These are phyloP conservation scores for Pangasianodon hypophthalmus DNA, from an alignment of 2,113 vertebrate species.

Conservation along the genomic window DNA sequence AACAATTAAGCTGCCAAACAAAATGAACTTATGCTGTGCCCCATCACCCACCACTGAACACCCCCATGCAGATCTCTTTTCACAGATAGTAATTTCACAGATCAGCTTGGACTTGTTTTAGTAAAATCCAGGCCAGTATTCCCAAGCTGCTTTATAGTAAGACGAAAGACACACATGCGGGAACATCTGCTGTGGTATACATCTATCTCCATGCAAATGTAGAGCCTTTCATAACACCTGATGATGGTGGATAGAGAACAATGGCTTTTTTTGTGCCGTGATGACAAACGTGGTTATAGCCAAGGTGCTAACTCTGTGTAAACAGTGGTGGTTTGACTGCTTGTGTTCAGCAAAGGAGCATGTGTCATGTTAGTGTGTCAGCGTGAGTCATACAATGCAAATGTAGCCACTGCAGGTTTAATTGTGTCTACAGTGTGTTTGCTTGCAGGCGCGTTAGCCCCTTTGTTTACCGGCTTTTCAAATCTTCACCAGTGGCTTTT, in stretches of 20 bases:
- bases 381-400: constrained; percentile 5
- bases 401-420: constrained; percentile 36
- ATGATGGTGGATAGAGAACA: constrained; percentile 5
- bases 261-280: background rate
- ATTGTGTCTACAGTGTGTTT: constrained; percentile 53
- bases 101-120: background rate
- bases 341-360: constrained; percentile 11
- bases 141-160: background rate
- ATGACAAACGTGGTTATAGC: constrained; percentile 32
- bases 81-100: background rate
- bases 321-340: constrained; percentile 33
- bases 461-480: constrained; percentile 56
- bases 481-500: constrained; percentile 41
- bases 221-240: background rate
- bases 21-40: background rate
- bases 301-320: constrained; percentile 22
- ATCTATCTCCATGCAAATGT: constrained; percentile 62
- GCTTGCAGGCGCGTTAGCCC: constrained; percentile 44
- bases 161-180: background rate
- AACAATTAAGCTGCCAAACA: constrained; percentile 5
- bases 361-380: constrained; percentile 19
- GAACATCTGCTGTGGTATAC: constrained; percentile 5
- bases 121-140: background rate
- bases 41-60: background rate
- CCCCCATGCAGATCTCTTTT: background rate